Conservation (phyloP, 2,888 invertebrate species). For the Leucania comma region DNA sequence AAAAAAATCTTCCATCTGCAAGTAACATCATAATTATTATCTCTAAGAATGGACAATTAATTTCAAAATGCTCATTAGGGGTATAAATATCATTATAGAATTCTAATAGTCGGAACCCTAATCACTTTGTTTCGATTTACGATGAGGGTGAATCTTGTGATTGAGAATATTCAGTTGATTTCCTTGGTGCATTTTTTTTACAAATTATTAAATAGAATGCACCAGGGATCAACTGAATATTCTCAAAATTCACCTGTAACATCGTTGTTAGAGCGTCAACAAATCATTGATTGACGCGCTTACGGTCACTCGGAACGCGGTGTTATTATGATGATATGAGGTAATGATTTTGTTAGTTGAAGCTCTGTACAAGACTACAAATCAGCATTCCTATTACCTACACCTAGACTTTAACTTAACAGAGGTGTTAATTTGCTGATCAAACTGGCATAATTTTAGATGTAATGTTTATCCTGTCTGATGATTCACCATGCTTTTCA, state of each 20-base stretch:
- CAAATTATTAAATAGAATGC: too few relatives aligned
- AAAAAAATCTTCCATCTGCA: not conserved
- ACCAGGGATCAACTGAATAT: too few relatives aligned
- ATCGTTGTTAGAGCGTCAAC: too few relatives aligned
- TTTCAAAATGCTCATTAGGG: not conserved
- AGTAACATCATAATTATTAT: not conserved
- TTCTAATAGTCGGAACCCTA: not conserved
- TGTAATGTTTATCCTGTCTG: conserved; percentile 2
- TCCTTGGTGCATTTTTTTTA: too few relatives aligned
- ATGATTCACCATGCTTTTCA: conserved; percentile 4
- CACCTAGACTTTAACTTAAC: conserved; percentile 17
- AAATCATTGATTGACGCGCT: too few relatives aligned
- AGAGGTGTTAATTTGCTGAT: conserved; percentile 35
- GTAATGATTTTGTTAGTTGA: conserved; percentile 1
- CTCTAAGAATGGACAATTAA: not conserved
- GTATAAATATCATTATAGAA: not conserved
- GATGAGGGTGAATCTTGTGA: too few relatives aligned
- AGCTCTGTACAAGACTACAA: not conserved
- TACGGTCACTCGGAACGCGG: too few relatives aligned
- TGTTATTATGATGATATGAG: not conserved
- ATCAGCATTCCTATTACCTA: conserved; percentile 10
- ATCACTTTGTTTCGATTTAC: not conserved
- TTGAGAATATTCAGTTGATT: too few relatives aligned
- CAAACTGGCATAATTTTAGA: conserved; percentile 4
- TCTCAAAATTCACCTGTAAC: too few relatives aligned